Percentiles rank a stretch among this genome's conserved stretches.
These are phyloP conservation scores for Baccha elongata DNA, from an alignment of 2,888 invertebrate species.

Conservation along the genomic window DNA sequence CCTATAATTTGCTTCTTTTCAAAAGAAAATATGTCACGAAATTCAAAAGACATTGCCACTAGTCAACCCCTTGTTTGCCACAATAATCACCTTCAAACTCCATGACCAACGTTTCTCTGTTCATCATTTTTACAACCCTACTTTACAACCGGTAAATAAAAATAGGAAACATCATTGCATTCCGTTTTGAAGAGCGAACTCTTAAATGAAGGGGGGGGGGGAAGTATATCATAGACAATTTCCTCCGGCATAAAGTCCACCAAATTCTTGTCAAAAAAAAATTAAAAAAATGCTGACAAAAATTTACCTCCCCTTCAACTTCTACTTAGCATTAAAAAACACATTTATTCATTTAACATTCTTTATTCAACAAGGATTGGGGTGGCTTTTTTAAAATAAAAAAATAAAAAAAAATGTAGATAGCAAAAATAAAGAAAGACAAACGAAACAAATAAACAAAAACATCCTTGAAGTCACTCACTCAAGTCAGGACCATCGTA, in stretches of 20 bases:
- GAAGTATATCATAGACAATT: constrained; percentile 47
- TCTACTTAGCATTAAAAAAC: constrained; percentile 29
- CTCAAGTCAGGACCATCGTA: constrained; percentile 61
- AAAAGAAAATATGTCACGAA: constrained; percentile 35
- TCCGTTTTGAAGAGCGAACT: constrained; percentile 21
- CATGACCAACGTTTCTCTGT: constrained; percentile 27
- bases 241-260: constrained; percentile 54
- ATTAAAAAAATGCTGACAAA: constrained; percentile 27
- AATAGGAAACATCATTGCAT: constrained; percentile 51
- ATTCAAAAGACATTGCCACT: constrained; percentile 47
- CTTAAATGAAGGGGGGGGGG: constrained; percentile 17
- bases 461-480: constrained; percentile 70
- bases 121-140: constrained; percentile 56
- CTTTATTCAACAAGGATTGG: constrained; percentile 39
- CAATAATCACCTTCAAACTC: constrained; percentile 21
- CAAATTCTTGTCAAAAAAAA: constrained; percentile 35
- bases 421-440: constrained; percentile 11
- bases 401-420: constrained; percentile 8
- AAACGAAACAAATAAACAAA: constrained; percentile 49
- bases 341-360: constrained; percentile 69
- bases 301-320: not conserved
- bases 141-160: constrained; percentile 38
- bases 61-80: constrained; percentile 30
- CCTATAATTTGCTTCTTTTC: constrained; percentile 35
- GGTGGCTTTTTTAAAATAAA: constrained; percentile 27